Conservation (phyloP, 2,888 invertebrate genomes). For the Dasypolia templi region DNA sequence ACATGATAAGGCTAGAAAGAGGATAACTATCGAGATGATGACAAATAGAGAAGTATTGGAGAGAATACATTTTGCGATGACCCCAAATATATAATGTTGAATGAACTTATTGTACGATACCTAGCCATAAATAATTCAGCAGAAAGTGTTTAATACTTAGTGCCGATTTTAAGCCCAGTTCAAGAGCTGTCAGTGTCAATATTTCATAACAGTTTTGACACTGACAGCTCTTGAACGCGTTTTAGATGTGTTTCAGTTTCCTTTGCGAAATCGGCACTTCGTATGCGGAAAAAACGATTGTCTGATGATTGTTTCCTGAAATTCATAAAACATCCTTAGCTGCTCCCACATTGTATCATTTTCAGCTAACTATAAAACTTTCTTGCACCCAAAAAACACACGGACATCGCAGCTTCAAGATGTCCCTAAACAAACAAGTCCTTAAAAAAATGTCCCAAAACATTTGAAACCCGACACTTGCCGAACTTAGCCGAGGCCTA, state of each 20-base stretch:
- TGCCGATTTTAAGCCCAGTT: too few relatives aligned
- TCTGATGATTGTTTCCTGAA: slow-evolving; percentile 15
- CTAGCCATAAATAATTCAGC: too few relatives aligned
- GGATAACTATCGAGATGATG: too few relatives aligned
- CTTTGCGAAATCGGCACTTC: too few relatives aligned
- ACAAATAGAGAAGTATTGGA: neutral
- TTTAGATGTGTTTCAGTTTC: too few relatives aligned
- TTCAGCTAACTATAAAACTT: slow-evolving; percentile 40
- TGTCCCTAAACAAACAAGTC: slow-evolving; percentile 63
- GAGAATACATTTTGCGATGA: too few relatives aligned
- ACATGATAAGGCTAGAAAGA: too few relatives aligned
- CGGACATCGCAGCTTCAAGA: slow-evolving; percentile 51
- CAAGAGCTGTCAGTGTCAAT: too few relatives aligned
- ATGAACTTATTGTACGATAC: neutral
- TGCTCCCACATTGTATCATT: slow-evolving; percentile 19
- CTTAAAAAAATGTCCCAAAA: slow-evolving; percentile 73
- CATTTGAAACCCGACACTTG: slow-evolving; percentile 80
- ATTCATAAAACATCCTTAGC: slow-evolving; percentile 25
- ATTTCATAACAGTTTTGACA: too few relatives aligned
- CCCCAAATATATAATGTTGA: too few relatives aligned
- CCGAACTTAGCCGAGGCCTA: slow-evolving; percentile 65
- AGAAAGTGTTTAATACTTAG: too few relatives aligned
- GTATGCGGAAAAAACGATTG: neutral
- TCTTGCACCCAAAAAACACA: slow-evolving; percentile 43
- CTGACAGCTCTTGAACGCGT: too few relatives aligned